These are phyloP conservation scores for Notodonta ziczac DNA, from an alignment of 2,888 invertebrate species.

Conservation along the genomic window DNA sequence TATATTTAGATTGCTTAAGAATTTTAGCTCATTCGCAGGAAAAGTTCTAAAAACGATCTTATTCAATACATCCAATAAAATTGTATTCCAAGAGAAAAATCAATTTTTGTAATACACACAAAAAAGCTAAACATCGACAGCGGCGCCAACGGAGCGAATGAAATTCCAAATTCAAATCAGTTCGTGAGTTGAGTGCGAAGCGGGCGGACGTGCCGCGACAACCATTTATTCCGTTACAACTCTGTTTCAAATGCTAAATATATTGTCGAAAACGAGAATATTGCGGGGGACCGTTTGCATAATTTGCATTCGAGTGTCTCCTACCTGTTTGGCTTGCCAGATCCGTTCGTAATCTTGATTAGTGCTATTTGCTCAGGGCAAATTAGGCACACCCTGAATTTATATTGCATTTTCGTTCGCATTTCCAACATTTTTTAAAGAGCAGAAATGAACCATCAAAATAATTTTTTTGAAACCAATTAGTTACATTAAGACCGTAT, in stretches of 20 bases:
- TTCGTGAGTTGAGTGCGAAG: slow-evolving; percentile 78
- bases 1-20: too few relatives aligned
- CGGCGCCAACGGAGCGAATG: slow-evolving; percentile 59
- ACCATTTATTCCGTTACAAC: slow-evolving; percentile 76
- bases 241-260: slow-evolving; percentile 76
- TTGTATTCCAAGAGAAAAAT: slow-evolving; percentile 15
- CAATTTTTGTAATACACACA: slow-evolving; percentile 35
- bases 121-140: slow-evolving; percentile 52
- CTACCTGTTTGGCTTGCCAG: slow-evolving; percentile 48
- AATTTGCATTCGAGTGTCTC: slow-evolving; percentile 66
- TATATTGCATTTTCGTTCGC: slow-evolving; percentile 17
- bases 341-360: slow-evolving; percentile 50
- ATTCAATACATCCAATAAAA: not conserved
- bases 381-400: slow-evolving; percentile 26
- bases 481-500: too few relatives aligned
- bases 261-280: slow-evolving; percentile 74
- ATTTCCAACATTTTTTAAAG: too few relatives aligned
- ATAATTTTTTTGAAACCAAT: too few relatives aligned
- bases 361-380: slow-evolving; percentile 29
- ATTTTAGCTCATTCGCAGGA: too few relatives aligned
- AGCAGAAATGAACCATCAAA: too few relatives aligned
- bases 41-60: not conserved
- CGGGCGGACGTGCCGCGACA: slow-evolving; percentile 69
- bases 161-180: slow-evolving; percentile 81
- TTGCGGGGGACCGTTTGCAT: slow-evolving; percentile 66